phyloP scores from a whole-genome alignment of 2,888 invertebrate genomes.

The Bedellia somnulentella region DNA sequence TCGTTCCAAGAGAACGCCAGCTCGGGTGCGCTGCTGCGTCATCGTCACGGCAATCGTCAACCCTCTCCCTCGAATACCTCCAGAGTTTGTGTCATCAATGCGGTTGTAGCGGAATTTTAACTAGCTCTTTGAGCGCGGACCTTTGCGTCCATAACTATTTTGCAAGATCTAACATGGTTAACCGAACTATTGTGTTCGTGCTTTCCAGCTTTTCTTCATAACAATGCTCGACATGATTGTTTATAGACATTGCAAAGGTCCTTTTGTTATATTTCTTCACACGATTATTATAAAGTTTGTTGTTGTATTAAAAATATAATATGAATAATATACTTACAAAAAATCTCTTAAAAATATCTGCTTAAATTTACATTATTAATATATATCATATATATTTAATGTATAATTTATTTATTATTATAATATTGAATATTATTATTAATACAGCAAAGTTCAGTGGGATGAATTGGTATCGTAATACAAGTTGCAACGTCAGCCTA shows the following conservation, averaged over 20 bases:
- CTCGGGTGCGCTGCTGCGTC: slow-evolving; percentile 5
- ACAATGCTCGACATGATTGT: too few species aligned
- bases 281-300: too few species aligned
- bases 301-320: too few species aligned
- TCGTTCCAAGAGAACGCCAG: slow-evolving; percentile 32
- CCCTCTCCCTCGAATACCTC: slow-evolving; percentile 38
- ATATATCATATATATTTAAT: too few species aligned
- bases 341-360: too few species aligned
- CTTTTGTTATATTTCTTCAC: too few species aligned
- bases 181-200: slow-evolving; percentile 38
- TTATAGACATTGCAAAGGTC: too few species aligned
- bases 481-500: slow-evolving; percentile 54
- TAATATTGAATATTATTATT: too few species aligned
- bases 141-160: slow-evolving; percentile 49
- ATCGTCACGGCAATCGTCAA: slow-evolving; percentile 33
- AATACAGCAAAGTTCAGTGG: too few species aligned
- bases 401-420: too few species aligned
- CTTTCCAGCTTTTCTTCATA: slow-evolving; percentile 34
- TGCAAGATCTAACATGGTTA: slow-evolving; percentile 38
- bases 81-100: slow-evolving; percentile 50
- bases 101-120: slow-evolving; percentile 53
- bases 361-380: too few species aligned
- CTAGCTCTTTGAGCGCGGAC: slow-evolving; percentile 53
- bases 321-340: too few species aligned
- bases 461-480: slow-evolving; percentile 17